These are phyloP conservation scores for Camelus bactrianus DNA, from an alignment of 2,113 vertebrate species.

Conservation along the genomic window DNA sequence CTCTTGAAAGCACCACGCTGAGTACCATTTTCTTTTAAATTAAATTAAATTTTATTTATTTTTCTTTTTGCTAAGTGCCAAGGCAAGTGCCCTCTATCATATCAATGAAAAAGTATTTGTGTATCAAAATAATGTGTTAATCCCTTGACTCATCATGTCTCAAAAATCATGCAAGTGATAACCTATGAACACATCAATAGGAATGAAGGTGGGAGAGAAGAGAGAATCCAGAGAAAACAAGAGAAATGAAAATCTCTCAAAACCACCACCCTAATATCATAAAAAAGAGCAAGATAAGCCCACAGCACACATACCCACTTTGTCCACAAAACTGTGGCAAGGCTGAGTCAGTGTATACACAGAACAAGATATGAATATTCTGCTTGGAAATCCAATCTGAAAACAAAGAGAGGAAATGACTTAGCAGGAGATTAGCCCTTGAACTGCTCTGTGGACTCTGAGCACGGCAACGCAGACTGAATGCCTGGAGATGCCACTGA, in stretches of 20 bases:
- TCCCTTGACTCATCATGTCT: conserved; percentile 6
- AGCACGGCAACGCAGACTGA: background rate
- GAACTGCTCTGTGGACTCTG: conserved; percentile 8
- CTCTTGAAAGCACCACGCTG: background rate
- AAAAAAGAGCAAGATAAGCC: conserved; percentile 32
- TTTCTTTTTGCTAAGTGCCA: background rate
- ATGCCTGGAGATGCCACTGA: background rate
- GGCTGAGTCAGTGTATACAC: conserved; percentile 82
- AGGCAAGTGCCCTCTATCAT: background rate
- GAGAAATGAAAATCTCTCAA: conserved; percentile 33
- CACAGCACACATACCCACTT: background rate
- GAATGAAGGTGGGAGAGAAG: conserved; percentile 35
- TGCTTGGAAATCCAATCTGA: conserved; percentile 63
- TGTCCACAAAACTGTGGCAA: conserved; percentile 73
- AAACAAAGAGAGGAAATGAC: conserved; percentile 87
- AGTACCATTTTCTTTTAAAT: background rate
- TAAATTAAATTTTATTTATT: background rate
- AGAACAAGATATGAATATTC: conserved; percentile 84
- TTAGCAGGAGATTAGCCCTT: conserved; percentile 78
- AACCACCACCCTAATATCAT: background rate
- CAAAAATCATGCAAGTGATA: background rate
- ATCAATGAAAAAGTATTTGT: background rate
- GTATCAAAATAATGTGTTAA: background rate
- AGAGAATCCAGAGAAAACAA: conserved; percentile 52
- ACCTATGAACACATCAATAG: conserved; percentile 26